phyloP scores from a whole-genome alignment of 2,797 vertebrate genomes.

The Manis pentadactyla region DNA sequence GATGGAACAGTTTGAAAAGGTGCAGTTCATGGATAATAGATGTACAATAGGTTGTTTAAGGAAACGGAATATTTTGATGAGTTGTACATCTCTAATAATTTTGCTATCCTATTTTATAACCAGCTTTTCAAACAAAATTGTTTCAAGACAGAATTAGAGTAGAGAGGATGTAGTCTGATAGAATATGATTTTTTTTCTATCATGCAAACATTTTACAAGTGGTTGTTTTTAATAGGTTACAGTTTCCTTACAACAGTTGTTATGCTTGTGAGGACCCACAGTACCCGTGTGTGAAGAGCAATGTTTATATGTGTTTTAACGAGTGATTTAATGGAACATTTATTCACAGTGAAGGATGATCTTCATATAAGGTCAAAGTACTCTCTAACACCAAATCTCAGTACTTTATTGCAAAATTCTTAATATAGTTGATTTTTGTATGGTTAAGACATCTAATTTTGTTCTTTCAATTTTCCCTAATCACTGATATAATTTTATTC shows the following conservation, averaged over 20 bases:
- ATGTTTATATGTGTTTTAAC: not conserved
- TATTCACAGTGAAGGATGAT: conserved; percentile 7
- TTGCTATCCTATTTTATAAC: not conserved
- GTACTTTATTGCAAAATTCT: not conserved
- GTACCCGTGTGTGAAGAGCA: not conserved
- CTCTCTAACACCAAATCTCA: not conserved
- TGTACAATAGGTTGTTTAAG: not conserved
- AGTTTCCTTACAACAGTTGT: not conserved
- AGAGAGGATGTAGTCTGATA: not conserved
- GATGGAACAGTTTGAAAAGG: conserved; percentile 19
- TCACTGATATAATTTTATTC: not conserved
- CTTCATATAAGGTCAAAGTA: not conserved
- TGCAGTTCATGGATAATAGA: not conserved
- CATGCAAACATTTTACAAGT: not conserved
- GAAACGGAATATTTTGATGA: conserved; percentile 29
- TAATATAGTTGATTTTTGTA: conserved; percentile 2
- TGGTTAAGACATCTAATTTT: not conserved
- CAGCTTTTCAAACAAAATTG: not conserved
- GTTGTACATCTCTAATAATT: not conserved
- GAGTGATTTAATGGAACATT: not conserved
- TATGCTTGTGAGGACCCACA: not conserved
- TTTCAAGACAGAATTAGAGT: not conserved
- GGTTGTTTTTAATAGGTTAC: not conserved
- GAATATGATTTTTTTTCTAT: not conserved
- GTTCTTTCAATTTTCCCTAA: not conserved